Base-by-base conservation (phyloP, 2,888 invertebrate species). In the Cheilosia vernalis region DNA sequence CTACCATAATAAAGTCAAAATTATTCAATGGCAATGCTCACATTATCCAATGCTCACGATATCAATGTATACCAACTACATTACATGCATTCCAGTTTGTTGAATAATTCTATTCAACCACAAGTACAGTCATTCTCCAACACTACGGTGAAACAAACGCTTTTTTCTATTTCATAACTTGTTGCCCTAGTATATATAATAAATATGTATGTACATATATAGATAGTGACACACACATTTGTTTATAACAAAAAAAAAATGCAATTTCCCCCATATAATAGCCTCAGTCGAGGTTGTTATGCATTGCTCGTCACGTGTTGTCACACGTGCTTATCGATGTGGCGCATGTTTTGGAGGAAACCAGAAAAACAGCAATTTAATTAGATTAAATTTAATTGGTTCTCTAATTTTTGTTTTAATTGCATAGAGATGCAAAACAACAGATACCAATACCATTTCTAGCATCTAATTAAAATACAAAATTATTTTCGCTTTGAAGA, bases 241-340 rank as follows among this genome's bases (percentile, higher is more conserved):
- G 24, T 51, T 6, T 51, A 24, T 13, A 51, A n/a, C n/a, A 3
- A 49, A 19, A 3, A 19, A 21, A 49, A 21, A 13, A 10, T 49
- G 21, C 49, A 49, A 17, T 44, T 37, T 37, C 4, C 17, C n/a
- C 44, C n/a, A 47, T 9, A 47, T 17, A n/a, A 47, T 47, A n/a
- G 2, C 17, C 44, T 1, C 17, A n/a, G n/a, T 47, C 49, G 49
- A 21, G 49, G 15, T 13, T 24, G 15, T 24, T 15, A 51, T 24
- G 6, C 13, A 24, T 6, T 24, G 24, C 24, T 51, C 13, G 15
- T 24, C 51, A 51, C 24, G 10, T 51, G 51, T 51, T 15, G 24
- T 82, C 70, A 44, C 77, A 77, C 81, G 81, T 69, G 81, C 44
- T 51, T 37, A 47, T 63, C 49, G 24, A 51, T 17, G 27, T 27